These are phyloP conservation scores for Tupaia chinensis DNA, from an alignment of 2,113 vertebrate genomes.

Conservation along the genomic window DNA sequence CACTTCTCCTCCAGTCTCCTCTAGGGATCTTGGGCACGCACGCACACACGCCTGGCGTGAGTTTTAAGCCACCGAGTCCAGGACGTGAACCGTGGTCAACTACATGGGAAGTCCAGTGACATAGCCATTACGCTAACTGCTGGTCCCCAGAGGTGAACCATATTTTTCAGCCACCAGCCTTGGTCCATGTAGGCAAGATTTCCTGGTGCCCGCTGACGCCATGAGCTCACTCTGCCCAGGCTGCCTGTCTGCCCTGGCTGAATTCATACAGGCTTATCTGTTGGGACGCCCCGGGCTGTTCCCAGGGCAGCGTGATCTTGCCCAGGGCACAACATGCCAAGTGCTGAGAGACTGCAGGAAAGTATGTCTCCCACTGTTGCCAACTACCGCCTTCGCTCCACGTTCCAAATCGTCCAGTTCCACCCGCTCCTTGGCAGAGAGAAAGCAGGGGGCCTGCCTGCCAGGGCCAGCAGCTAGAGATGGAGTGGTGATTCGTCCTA, in stretches of 20 bases:
- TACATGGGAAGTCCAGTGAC: no score
- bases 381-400: conserved; percentile 53
- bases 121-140: no score
- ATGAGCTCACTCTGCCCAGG: neutral
- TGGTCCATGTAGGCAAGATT: neutral
- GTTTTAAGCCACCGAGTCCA: no score
- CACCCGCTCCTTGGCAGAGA: conserved; percentile 65
- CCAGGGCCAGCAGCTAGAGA: neutral
- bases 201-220: neutral
- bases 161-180: neutral
- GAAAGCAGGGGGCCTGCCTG: neutral
- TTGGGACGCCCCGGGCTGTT: neutral
- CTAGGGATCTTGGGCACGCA: no score
- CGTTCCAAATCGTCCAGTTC: conserved; percentile 16
- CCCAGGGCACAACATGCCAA: conserved; percentile 60
- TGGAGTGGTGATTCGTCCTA: conserved; percentile 68
- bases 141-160: neutral
- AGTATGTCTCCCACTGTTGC: conserved; percentile 63
- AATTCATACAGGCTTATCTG: neutral
- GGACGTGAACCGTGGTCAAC: no score
- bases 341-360: conserved; percentile 71
- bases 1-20: no score
- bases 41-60: no score
- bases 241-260: neutral
- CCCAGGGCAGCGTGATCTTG: conserved; percentile 55